phyloP scores from a whole-genome alignment of 1,140 invertebrate species.

The Drosophila parabipectinata region DNA sequence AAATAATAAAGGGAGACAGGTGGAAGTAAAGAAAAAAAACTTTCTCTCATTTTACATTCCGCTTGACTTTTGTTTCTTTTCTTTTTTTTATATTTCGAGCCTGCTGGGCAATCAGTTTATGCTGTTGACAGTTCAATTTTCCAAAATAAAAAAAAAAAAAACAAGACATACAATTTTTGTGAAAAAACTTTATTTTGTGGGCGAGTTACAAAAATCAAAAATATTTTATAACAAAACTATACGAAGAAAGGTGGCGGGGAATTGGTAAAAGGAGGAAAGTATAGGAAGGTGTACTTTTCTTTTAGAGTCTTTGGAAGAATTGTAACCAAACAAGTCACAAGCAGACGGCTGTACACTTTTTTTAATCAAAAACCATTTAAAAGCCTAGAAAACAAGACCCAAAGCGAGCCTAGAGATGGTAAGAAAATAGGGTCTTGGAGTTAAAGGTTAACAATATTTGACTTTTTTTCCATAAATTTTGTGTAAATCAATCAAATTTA shows the following conservation, averaged over 20 bases:
- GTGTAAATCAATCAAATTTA: too few relatives aligned
- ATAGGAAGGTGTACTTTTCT: neutral
- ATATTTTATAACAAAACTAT: slow-evolving; percentile 8
- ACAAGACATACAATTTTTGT: neutral
- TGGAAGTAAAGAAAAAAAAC: slow-evolving; percentile 36
- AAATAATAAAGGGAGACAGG: slow-evolving; percentile 1
- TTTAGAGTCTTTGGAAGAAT: too few relatives aligned
- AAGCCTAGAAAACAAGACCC: too few relatives aligned
- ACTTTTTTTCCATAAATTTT: too few relatives aligned
- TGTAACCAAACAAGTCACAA: too few relatives aligned
- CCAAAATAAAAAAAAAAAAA: neutral
- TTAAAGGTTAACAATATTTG: too few relatives aligned
- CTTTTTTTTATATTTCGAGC: slow-evolving; percentile 30
- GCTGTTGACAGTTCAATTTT: slow-evolving; percentile 72
- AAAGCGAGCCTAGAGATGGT: too few relatives aligned
- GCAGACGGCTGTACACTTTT: too few relatives aligned
- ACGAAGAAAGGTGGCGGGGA: neutral
- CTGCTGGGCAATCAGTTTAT: slow-evolving; percentile 61
- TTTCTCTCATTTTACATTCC: slow-evolving; percentile 43
- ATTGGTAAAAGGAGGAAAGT: too few relatives aligned
- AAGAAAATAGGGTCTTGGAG: too few relatives aligned
- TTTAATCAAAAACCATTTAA: too few relatives aligned
- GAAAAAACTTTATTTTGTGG: slow-evolving; percentile 7
- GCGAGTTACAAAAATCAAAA: slow-evolving; percentile 10
- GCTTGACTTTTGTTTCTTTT: slow-evolving; percentile 5